Percentiles rank a stretch among this genome's conserved stretches.
Conservation (phyloP, 1,140 invertebrate genomes). For the Euwallacea similis region DNA sequence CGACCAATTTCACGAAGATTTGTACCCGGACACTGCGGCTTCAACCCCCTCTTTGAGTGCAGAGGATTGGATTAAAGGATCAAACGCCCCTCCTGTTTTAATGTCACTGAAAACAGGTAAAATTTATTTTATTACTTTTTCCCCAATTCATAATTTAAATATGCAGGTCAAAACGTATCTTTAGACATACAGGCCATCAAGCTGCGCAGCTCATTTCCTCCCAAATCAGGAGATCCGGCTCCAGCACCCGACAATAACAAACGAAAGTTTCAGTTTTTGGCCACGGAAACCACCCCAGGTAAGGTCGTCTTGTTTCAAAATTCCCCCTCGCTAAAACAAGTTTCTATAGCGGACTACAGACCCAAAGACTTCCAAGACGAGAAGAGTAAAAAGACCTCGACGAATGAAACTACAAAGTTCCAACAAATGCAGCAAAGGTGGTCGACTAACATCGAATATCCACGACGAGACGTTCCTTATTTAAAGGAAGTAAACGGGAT, state of each 20-base stretch:
- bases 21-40: slow-evolving; percentile 90
- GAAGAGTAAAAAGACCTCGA: slow-evolving; percentile 72
- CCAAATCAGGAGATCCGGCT: too few relatives aligned
- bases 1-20: slow-evolving; percentile 74
- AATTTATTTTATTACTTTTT: too few relatives aligned
- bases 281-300: slow-evolving; percentile 73
- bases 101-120: slow-evolving; percentile 82
- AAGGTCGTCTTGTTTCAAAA: neutral
- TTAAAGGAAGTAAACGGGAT: slow-evolving; percentile 60
- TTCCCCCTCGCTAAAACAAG: too few relatives aligned
- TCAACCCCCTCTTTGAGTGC: slow-evolving; percentile 80
- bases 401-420: slow-evolving; percentile 76
- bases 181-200: slow-evolving; percentile 52
- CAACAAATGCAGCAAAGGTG: slow-evolving; percentile 73
- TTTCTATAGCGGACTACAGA: slow-evolving; percentile 65
- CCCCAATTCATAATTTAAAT: neutral
- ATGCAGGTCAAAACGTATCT: slow-evolving; percentile 23
- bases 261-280: slow-evolving; percentile 82
- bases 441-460: slow-evolving; percentile 64
- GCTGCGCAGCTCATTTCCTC: slow-evolving; percentile 48
- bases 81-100: slow-evolving; percentile 77
- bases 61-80: slow-evolving; percentile 84
- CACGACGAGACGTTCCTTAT: slow-evolving; percentile 56
- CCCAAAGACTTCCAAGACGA: slow-evolving; percentile 60
- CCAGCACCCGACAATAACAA: slow-evolving; percentile 67